phyloP scores from a whole-genome alignment of 2,888 invertebrate genomes.

The Micoletzkya japonica region DNA sequence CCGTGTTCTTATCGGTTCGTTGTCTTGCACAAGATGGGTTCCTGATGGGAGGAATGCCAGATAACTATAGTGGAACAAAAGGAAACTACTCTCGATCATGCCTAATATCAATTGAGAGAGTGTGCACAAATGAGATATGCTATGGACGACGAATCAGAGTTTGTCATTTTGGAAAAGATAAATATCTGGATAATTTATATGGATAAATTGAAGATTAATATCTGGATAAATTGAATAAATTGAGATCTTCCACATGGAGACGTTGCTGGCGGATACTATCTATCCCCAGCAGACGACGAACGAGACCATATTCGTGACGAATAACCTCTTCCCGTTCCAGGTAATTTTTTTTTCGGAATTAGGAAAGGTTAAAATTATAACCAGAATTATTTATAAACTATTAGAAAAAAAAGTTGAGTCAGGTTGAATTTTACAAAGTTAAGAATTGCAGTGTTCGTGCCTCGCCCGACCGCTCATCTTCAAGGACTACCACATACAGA shows the following conservation, averaged over 20 bases:
- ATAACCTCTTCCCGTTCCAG: conserved; percentile 54
- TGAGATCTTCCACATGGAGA: conserved; percentile 28
- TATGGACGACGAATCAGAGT: too few relatives aligned
- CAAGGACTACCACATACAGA: conserved; percentile 44
- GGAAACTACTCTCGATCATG: too few relatives aligned
- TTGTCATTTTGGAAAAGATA: too few relatives aligned
- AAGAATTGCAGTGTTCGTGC: conserved; percentile 37
- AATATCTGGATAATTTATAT: too few relatives aligned
- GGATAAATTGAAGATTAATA: neutral
- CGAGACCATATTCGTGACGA: conserved; percentile 58
- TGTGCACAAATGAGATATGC: too few relatives aligned
- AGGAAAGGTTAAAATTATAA: neutral
- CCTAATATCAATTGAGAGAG: too few relatives aligned
- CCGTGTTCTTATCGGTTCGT: too few relatives aligned
- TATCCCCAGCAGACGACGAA: conserved; percentile 50
- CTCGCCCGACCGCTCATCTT: conserved; percentile 41
- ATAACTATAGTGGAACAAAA: too few relatives aligned
- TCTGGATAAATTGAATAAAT: neutral
- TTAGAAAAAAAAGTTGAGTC: neutral
- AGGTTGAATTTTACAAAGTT: neutral
- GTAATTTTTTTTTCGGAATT: neutral
- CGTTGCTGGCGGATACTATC: conserved; percentile 50
- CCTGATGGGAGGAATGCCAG: too few relatives aligned
- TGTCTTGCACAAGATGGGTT: too few relatives aligned
- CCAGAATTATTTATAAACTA: too few relatives aligned